Percentiles rank a stretch among this genome's conserved stretches.
Evolutionary conservation across 2,113 vertebrate genomes (phyloP).

Genomic region (Cercocebus atys): DNA sequence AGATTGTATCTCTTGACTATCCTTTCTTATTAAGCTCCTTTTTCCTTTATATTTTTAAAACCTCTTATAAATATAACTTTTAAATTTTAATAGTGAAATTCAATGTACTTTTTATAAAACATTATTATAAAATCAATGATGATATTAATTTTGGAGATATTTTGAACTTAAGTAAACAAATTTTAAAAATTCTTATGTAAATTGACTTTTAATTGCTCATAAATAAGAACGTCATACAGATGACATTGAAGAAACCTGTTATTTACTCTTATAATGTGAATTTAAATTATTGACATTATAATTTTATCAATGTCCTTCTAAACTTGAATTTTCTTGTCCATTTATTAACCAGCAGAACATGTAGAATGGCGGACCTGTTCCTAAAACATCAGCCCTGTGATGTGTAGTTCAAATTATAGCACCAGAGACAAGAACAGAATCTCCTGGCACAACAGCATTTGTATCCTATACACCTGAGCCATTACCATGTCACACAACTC

Average conservation of each 20-base stretch:
- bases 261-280: background rate
- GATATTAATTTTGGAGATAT: background rate
- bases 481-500: background rate
- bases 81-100: background rate
- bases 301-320: background rate
- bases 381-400: background rate
- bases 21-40: background rate
- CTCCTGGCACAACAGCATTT: background rate
- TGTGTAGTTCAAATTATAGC: background rate
- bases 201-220: background rate
- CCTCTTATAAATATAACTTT: background rate
- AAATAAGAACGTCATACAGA: background rate
- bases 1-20: background rate
- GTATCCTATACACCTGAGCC: accelerated
- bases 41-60: background rate
- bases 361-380: background rate
- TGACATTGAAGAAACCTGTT: background rate
- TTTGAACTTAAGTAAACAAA: background rate
- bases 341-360: background rate
- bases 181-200: background rate
- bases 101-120: background rate
- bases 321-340: background rate
- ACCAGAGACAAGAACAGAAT: background rate
- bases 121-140: background rate
- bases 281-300: background rate